Conservation (phyloP, 1,140 invertebrate genomes). For the Chironomus striatipennis region DNA sequence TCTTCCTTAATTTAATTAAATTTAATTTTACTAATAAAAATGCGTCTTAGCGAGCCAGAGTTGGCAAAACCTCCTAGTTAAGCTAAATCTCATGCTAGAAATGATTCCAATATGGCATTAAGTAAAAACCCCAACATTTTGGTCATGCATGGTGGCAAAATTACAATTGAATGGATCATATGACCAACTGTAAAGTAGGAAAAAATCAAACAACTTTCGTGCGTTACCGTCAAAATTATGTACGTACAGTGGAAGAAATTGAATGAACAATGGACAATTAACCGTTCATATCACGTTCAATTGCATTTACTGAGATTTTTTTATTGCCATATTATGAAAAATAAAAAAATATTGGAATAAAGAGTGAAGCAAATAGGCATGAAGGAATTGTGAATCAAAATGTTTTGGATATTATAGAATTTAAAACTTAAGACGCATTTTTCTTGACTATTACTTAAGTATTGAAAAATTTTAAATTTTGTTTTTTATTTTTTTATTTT, state of each 20-base stretch:
- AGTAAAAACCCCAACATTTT: background rate
- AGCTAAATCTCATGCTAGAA: too few species aligned
- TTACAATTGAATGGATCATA: background rate
- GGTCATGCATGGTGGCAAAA: background rate
- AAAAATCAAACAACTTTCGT: background rate
- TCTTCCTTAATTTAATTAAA: too few species aligned
- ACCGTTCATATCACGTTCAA: background rate
- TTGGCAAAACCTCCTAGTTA: too few species aligned
- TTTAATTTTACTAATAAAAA: too few species aligned
- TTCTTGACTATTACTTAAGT: too few species aligned
- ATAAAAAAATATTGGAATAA: background rate
- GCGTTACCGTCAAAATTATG: background rate
- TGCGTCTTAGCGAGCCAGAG: too few species aligned
- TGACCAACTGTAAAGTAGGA: too few species aligned
- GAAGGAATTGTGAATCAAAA: background rate
- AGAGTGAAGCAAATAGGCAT: background rate
- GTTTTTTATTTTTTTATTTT: too few species aligned
- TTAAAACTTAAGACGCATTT: too few species aligned
- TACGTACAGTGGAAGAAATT: background rate
- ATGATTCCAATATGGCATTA: too few species aligned
- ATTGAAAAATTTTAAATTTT: too few species aligned
- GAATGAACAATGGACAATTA: conserved; percentile 13
- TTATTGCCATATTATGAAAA: background rate
- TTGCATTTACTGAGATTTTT: background rate
- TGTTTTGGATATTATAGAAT: too few species aligned